Evolutionary conservation across 2,113 vertebrate genomes (phyloP).

Genomic region (Pithys albifrons): DNA sequence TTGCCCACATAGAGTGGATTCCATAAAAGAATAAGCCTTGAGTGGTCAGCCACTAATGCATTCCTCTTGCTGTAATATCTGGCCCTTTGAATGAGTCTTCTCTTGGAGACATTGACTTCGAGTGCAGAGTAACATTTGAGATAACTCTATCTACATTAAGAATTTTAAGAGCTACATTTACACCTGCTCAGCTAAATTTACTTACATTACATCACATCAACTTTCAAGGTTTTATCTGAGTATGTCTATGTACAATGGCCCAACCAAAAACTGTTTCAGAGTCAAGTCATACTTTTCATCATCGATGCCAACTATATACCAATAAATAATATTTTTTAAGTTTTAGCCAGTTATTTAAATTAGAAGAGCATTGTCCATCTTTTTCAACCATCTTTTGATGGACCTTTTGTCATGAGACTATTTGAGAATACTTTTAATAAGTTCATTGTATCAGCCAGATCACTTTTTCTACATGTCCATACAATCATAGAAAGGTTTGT

Average conservation of each 20-base stretch:
- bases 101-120: not conserved
- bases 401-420: not conserved
- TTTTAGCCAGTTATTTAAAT: not conserved
- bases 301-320: too few relatives aligned
- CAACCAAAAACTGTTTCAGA: not conserved
- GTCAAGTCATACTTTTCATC: not conserved
- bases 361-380: not conserved
- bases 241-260: not conserved
- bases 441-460: not conserved
- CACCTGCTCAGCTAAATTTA: not conserved
- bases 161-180: not conserved
- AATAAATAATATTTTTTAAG: not conserved
- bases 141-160: not conserved
- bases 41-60: not conserved
- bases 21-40: not conserved
- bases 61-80: not conserved
- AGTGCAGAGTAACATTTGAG: not conserved
- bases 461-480: not conserved
- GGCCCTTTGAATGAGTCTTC: accelerated
- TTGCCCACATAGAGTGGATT: not conserved
- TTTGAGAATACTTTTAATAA: not conserved
- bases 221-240: not conserved
- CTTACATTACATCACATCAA: not conserved
- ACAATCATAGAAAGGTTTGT: not conserved
- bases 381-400: not conserved